Conservation (phyloP, 2,797 vertebrate genomes). For the Acanthornis magna region DNA sequence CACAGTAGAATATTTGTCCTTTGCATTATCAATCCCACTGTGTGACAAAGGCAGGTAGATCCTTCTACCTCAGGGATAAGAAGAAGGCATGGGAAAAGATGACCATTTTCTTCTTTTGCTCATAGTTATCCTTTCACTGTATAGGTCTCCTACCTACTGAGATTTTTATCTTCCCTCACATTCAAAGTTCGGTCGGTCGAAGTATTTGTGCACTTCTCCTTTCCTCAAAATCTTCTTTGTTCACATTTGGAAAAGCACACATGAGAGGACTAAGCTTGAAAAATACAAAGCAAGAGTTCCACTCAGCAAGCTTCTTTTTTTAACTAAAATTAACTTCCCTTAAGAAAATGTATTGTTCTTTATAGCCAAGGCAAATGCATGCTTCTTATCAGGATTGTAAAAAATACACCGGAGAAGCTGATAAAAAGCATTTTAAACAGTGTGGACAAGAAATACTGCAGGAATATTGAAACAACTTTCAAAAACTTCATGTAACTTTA, state of each 20-base stretch:
- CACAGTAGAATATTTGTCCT: slow-evolving; percentile 54
- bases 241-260: neutral
- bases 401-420: neutral
- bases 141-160: slow-evolving; percentile 5
- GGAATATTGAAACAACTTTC: neutral
- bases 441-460: neutral
- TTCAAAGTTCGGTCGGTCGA: neutral
- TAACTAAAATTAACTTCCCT: neutral
- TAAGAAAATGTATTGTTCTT: neutral
- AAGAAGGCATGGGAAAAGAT: neutral
- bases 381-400: neutral
- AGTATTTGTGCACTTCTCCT: neutral
- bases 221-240: neutral
- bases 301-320: neutral
- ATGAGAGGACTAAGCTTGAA: neutral
- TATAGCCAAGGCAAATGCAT: neutral
- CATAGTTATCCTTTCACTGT: neutral
- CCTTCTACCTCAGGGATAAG: slow-evolving; percentile 31
- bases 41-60: slow-evolving; percentile 19
- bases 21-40: slow-evolving; percentile 26
- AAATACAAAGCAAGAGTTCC: neutral
- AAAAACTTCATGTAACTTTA: neutral
- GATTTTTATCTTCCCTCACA: slow-evolving; percentile 38
- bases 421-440: neutral
- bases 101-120: slow-evolving; percentile 23